A percentile compares a stretch with the other conserved stretches of the same genome.
These are phyloP conservation scores for Chironomus striatipennis DNA, from an alignment of 1,140 invertebrate genomes.

Conservation along the genomic window DNA sequence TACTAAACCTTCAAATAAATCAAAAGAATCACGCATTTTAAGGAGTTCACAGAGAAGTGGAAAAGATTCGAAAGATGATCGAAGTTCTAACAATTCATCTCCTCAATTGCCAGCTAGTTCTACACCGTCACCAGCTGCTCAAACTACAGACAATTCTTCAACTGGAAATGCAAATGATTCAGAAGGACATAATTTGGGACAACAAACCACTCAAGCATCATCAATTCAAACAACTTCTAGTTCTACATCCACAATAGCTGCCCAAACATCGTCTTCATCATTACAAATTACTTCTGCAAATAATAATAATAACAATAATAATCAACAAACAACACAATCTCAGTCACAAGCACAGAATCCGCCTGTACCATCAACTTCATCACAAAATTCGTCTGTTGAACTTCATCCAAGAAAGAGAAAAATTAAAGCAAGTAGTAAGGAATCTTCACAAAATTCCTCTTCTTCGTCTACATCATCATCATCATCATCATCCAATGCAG, in stretches of 20 bases:
- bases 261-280: neutral
- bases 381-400: slow-evolving; percentile 48
- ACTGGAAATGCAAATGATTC: slow-evolving; percentile 34
- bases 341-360: neutral
- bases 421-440: slow-evolving; percentile 67
- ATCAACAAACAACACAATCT: slow-evolving; percentile 25
- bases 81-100: slow-evolving; percentile 50
- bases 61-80: slow-evolving; percentile 35
- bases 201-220: neutral
- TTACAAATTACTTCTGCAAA: neutral
- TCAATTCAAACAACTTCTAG: neutral
- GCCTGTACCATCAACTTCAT: slow-evolving; percentile 33
- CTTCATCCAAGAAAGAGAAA: slow-evolving; percentile 86
- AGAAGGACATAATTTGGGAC: neutral
- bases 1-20: neutral
- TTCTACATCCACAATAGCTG: neutral
- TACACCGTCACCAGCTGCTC: slow-evolving; percentile 43
- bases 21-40: slow-evolving; percentile 47
- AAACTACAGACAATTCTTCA: slow-evolving; percentile 30
- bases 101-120: slow-evolving; percentile 50
- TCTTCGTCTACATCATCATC: slow-evolving; percentile 36
- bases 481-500: slow-evolving; percentile 38
- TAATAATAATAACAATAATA: neutral
- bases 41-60: slow-evolving; percentile 48
- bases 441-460: slow-evolving; percentile 25